A percentile compares a stretch with the other conserved stretches of the same genome.
These are phyloP conservation scores for Hylia prasina DNA, from an alignment of 2,113 vertebrate species.

Conservation along the genomic window DNA sequence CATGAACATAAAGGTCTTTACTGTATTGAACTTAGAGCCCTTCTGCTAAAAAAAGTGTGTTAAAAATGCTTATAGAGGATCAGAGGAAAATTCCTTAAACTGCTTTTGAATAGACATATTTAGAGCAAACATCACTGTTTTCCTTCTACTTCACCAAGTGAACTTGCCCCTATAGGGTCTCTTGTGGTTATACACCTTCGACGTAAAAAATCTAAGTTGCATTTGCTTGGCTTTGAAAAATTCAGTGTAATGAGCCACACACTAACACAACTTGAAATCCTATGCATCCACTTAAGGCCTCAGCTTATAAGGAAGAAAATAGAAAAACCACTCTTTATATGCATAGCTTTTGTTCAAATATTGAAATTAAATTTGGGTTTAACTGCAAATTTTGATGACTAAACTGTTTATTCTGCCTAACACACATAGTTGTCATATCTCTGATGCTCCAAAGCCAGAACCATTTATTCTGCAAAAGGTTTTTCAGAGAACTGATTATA, in stretches of 20 bases:
- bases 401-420: slow-evolving; percentile 14
- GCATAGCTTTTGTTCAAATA: background rate
- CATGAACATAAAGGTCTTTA: background rate
- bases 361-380: background rate
- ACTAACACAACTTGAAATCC: background rate
- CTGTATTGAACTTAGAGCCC: background rate
- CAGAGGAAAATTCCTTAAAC: background rate
- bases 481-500: slow-evolving; percentile 77
- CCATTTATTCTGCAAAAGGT: slow-evolving; percentile 64
- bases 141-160: background rate
- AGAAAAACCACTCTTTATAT: background rate
- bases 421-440: slow-evolving; percentile 26
- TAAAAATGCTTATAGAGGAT: background rate
- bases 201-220: rapidly evolving
- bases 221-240: background rate
- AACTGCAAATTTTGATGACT: background rate
- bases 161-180: background rate
- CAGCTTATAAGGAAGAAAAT: background rate
- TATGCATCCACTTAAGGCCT: background rate
- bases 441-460: slow-evolving; percentile 47
- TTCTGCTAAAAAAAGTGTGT: background rate
- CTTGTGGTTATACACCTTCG: background rate
- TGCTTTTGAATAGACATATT: background rate
- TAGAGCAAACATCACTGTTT: background rate
- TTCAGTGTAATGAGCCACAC: background rate